Percentiles rank a stretch among this genome's conserved stretches.
Conservation (phyloP, 2,113 vertebrate species). For the Camelus bactrianus region DNA sequence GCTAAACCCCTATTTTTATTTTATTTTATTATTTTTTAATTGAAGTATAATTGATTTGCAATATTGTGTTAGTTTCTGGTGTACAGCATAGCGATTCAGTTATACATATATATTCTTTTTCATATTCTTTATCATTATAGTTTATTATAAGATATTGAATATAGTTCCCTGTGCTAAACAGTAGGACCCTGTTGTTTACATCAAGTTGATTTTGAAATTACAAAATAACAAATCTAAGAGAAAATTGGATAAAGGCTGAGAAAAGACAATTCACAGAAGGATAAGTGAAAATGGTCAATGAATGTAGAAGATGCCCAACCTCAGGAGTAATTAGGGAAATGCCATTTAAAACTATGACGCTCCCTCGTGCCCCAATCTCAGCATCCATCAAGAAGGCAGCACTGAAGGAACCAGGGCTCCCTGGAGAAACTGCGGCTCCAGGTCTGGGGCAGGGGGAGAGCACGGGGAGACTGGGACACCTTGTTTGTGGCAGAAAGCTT, state of each 20-base stretch:
- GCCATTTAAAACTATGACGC: fast-evolving
- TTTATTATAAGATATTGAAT: no score
- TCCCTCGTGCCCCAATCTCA: fast-evolving
- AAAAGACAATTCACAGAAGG: neutral
- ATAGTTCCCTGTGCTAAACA: no score
- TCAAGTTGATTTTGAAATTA: neutral
- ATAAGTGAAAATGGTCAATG: neutral
- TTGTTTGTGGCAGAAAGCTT: neutral
- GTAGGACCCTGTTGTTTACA: no score
- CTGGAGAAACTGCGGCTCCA: neutral
- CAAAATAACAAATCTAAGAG: neutral
- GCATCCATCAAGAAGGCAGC: neutral
- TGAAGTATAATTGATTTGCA: no score
- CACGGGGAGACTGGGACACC: no score
- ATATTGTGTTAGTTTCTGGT: no score
- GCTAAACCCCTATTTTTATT: no score
- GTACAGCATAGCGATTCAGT: no score
- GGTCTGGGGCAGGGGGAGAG: neutral
- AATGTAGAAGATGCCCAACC: no score
- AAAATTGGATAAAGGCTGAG: neutral
- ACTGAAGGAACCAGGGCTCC: fast-evolving
- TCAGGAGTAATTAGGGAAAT: neutral
- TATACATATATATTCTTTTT: no score
- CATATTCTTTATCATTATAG: no score
- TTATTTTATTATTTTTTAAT: no score